These are phyloP conservation scores for Spilogale gracilis DNA, from an alignment of 2,113 vertebrate genomes.

Conservation along the genomic window DNA sequence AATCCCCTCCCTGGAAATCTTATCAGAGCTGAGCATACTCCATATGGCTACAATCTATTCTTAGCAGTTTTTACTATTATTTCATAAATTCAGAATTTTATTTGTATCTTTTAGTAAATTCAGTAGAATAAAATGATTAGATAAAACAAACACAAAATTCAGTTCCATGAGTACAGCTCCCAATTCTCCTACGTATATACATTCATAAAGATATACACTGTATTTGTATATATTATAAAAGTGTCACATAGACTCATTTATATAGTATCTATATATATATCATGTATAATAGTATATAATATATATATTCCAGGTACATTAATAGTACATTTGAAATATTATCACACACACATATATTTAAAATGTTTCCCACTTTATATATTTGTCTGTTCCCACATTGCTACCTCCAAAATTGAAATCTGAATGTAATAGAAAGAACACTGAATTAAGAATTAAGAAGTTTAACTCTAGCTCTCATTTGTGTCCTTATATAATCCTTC, in stretches of 20 bases:
- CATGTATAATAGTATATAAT: not conserved
- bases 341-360: not conserved
- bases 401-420: not conserved
- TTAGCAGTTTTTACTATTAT: not conserved
- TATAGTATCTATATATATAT: not conserved
- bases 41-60: not conserved
- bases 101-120: conserved; percentile 26
- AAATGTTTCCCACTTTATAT: not conserved
- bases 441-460: not conserved
- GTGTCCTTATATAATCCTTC: not conserved
- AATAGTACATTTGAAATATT: not conserved
- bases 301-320: not conserved
- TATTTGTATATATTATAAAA: not conserved
- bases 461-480: not conserved
- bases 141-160: conserved; percentile 34
- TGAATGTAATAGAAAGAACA: not conserved
- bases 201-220: not conserved
- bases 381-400: not conserved
- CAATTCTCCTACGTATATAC: not conserved
- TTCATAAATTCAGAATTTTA: conserved; percentile 15
- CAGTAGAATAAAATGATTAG: not conserved
- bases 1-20: not conserved
- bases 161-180: not conserved
- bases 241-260: not conserved
- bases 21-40: not conserved